Base-by-base conservation (phyloP, 2,113 vertebrate genomes). In the pig (Sus scrofa) region DNA sequence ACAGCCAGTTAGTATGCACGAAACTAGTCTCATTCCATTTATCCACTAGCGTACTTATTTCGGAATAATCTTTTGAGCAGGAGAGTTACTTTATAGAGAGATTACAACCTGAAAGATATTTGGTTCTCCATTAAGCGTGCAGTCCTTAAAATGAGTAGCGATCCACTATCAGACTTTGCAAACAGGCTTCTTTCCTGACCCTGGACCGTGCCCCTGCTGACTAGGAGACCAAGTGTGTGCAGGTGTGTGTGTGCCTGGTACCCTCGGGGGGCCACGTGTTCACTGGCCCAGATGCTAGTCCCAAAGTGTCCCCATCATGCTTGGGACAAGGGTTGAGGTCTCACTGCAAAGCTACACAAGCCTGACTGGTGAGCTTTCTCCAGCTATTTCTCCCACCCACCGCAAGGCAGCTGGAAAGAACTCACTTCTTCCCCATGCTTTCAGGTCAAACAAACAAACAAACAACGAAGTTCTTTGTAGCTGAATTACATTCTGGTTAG, bases 271-370 rank as follows among this genome's bases (percentile, higher is more conserved):
- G 30, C 3, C 0, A 12, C 22, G 3, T 32, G 74, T 58, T 5
- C 32, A 4, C 16, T 27, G 37, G 54, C 9, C 56, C 60, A 15
- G 52, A 19, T 34, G 20, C 20, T 78, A 18, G 6, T 12, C 18
- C 6, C 0, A 6, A 39, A 0, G 14, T 8, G 58, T 56, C 27
- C 16, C 9, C 3, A 32, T 39, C 14, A 10, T 22, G 2, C 1
- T 6, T 63, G 30, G 7, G 19, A 24, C 50, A 30, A n/a, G 20
- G 1, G 62, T 50, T 63, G 30, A 30, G 15, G 63, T 6, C 6
- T 56, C 30, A 10, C 18, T 3, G 2, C 32, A 32, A 75, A 39
- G 7, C 2, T 27, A 7, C 18, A 26, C 2, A 37, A 65, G 26
- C 13, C 62, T 2, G 52, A 1, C 22, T 15, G 13, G 1, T 4